phyloP scores from a whole-genome alignment of 2,797 vertebrate species.

The Aplochiton taeniatus region DNA sequence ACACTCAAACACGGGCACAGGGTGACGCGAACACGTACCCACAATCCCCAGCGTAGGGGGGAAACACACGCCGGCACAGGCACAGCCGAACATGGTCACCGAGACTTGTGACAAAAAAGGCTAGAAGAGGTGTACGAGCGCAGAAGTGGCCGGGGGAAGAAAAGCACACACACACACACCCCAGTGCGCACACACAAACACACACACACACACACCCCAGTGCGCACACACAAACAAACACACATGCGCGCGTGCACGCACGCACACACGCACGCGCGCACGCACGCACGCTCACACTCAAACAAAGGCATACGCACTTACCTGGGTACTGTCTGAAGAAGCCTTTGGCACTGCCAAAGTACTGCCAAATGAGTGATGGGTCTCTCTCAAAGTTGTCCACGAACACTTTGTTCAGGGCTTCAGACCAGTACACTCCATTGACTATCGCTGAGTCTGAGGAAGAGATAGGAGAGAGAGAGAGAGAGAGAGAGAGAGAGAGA shows the following conservation, averaged over 20 bases:
- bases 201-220: background rate
- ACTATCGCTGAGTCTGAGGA: slow-evolving; percentile 89
- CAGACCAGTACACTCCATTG: slow-evolving; percentile 93
- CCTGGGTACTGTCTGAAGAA: slow-evolving; percentile 96
- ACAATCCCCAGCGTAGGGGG: background rate
- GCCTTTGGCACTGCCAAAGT: slow-evolving; percentile 93
- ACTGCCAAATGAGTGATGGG: slow-evolving; percentile 94
- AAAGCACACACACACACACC: slow-evolving; percentile 3
- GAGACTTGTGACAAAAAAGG: background rate
- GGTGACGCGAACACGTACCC: slow-evolving; percentile 19
- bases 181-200: background rate
- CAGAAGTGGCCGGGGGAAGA: too few species aligned
- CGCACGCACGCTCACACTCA: background rate
- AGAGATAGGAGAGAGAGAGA: background rate
- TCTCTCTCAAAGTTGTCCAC: slow-evolving; percentile 95
- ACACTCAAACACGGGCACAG: background rate
- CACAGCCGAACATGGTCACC: background rate
- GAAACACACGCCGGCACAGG: background rate
- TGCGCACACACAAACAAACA: background rate
- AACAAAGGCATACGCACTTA: slow-evolving; percentile 56
- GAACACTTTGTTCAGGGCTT: slow-evolving; percentile 94
- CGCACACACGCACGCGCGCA: background rate
- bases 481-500: background rate
- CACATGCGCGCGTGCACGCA: background rate
- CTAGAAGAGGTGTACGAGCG: too few species aligned